Evolutionary conservation across 2,797 vertebrate species (phyloP).

Genomic region (Rallus crepitans): DNA sequence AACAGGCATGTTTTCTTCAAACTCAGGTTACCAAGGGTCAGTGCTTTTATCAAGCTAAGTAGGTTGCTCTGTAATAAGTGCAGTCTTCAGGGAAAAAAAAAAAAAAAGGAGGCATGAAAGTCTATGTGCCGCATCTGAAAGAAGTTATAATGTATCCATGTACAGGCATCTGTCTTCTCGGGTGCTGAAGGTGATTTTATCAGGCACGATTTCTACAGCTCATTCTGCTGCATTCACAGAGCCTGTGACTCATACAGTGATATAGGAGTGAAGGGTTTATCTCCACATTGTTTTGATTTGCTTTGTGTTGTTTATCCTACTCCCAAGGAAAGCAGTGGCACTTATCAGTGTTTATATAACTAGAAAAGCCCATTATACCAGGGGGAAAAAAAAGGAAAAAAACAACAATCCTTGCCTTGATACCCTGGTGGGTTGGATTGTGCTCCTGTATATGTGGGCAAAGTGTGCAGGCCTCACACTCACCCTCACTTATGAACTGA

Average conservation of each 20-base stretch:
- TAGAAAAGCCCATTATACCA: background rate
- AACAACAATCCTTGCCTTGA: background rate
- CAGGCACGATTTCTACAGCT: background rate
- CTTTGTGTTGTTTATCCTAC: background rate
- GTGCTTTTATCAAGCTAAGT: background rate
- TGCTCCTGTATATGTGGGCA: background rate
- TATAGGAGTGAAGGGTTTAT: background rate
- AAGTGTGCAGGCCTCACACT: background rate
- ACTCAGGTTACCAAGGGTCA: background rate
- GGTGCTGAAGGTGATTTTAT: background rate
- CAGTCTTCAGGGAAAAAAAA: background rate
- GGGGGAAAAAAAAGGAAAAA: background rate
- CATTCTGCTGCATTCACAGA: background rate
- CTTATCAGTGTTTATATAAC: background rate
- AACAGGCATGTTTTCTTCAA: background rate
- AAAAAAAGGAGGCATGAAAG: background rate
- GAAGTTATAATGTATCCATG: background rate
- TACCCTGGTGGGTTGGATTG: background rate
- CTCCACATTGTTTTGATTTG: background rate
- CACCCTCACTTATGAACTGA: background rate
- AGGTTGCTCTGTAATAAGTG: background rate
- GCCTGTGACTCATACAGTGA: background rate
- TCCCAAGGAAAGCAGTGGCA: background rate
- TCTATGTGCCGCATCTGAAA: background rate
- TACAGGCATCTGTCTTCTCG: background rate